Base-by-base conservation (phyloP, 2,797 vertebrate species). In the Emys orbicularis region DNA sequence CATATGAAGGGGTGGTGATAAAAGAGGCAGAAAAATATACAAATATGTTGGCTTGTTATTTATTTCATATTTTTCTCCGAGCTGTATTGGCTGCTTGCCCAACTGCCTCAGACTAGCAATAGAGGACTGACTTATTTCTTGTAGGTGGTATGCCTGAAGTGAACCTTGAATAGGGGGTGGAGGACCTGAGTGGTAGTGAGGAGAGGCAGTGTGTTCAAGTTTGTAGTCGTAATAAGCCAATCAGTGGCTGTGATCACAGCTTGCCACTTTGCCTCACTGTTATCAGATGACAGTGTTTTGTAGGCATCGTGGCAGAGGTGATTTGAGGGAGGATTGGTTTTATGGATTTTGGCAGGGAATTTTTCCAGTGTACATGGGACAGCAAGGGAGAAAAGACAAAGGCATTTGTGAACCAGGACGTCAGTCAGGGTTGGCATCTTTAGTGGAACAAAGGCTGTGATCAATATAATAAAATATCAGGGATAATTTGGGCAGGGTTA, bases 151-250 rank as follows among this genome's bases (percentile, higher is more conserved):
- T 79, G 56, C 56, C 54, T 83, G 57, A 79, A 89, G 31, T 68
- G 44, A n/a, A 27, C 87, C 15, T 56, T 56, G 15, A 0, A 0
- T 0, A 27, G 21, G 15, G 21, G 21, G 5, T 41, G n/a, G 19
- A 31, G 54, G 59, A 34, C 13, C 59, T 61, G 31, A 16, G 59
- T 61, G 37, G 10, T 72, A 23, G n/a, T 72, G 68, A 79, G 79
- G 27, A 47, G 83, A 83, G 44, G 21, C 92, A 74, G 13, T 37
- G 18, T 87, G n/a, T 52, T 87, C 52, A 52, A 52, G 25, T 49
- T 77, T 65, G 44, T 8, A 0, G 0, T 16, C 72, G 31, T 27
- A 89, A 84, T 7, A 53, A 87, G 3, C 3, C 47, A 84, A 52
- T 79, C 57, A 65, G 23, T 83, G 52, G 10, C 34, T 49, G 44